Evolutionary conservation across 1,140 invertebrate genomes (phyloP).

Genomic region (Bombus confusus): DNA sequence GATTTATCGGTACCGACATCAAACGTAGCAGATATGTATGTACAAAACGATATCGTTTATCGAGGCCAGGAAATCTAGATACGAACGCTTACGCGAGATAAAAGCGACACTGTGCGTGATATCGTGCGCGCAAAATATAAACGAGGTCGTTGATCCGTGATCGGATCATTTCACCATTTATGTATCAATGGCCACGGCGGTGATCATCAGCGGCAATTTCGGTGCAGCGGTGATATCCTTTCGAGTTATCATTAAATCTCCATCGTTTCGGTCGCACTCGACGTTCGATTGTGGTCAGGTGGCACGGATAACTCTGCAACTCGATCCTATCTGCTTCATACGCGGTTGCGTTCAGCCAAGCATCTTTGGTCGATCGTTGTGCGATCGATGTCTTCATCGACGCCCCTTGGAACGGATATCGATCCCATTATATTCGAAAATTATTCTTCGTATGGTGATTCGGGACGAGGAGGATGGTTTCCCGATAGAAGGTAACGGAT

Average conservation of each 20-base stretch:
- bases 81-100: slow-evolving; percentile 20
- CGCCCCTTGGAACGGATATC: too few relatives aligned
- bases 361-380: background rate
- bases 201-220: slow-evolving; percentile 32
- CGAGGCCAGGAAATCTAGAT: slow-evolving; percentile 32
- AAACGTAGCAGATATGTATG: background rate
- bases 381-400: background rate
- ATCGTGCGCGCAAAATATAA: slow-evolving; percentile 47
- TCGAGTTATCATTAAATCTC: slow-evolving; percentile 61
- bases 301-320: slow-evolving; percentile 19
- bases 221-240: slow-evolving; percentile 30
- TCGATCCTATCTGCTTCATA: too few relatives aligned
- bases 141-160: slow-evolving; percentile 55
- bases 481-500: background rate
- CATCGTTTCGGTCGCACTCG: slow-evolving; percentile 18
- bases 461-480: background rate
- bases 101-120: slow-evolving; percentile 46
- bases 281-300: slow-evolving; percentile 38
- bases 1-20: slow-evolving; percentile 49
- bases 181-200: slow-evolving; percentile 28
- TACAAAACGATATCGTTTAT: slow-evolving; percentile 46
- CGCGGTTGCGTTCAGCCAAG: background rate
- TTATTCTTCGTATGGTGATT: too few relatives aligned
- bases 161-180: slow-evolving; percentile 42
- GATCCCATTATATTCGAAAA: too few relatives aligned